Evolutionary conservation across 2,113 vertebrate genomes (phyloP).

Genomic region (Rhinoderma darwinii): DNA sequence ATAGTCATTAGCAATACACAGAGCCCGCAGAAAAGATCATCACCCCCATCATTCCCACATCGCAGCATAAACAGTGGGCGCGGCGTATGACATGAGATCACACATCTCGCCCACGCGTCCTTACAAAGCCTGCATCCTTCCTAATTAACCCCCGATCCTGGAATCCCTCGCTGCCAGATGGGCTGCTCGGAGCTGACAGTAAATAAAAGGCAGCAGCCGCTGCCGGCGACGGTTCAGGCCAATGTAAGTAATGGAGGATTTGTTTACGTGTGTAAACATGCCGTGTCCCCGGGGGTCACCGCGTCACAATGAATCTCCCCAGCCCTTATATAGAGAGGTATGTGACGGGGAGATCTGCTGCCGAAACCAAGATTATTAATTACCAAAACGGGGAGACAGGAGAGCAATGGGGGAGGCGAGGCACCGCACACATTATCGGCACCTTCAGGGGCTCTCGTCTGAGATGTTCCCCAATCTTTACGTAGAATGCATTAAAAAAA

Average conservation of each 20-base stretch:
- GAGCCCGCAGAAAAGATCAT: not conserved
- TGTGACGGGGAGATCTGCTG: conserved; percentile 31
- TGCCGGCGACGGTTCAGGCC: not conserved
- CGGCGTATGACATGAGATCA: too few relatives aligned
- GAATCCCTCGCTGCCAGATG: not conserved
- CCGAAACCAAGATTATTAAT: conserved; percentile 53
- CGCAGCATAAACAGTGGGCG: too few relatives aligned
- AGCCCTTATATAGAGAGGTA: conserved; percentile 56
- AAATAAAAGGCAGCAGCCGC: conserved; percentile 1
- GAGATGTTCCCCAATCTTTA: too few relatives aligned
- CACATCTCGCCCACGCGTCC: too few relatives aligned
- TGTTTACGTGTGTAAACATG: conserved; percentile 49
- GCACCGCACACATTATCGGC: not conserved
- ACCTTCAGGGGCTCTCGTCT: too few relatives aligned
- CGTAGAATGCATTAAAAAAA: too few relatives aligned
- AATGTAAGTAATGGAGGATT: conserved; percentile 20
- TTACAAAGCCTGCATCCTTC: not conserved
- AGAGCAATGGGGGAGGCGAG: not conserved
- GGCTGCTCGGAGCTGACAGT: conserved; percentile 4
- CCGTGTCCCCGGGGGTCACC: not conserved
- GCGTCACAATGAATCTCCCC: conserved; percentile 13
- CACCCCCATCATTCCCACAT: too few relatives aligned
- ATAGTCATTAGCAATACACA: too few relatives aligned
- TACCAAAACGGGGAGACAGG: not conserved
- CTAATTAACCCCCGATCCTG: not conserved